These are phyloP conservation scores for Monomorium pharaonis DNA, from an alignment of 1,140 invertebrate genomes.

Conservation along the genomic window DNA sequence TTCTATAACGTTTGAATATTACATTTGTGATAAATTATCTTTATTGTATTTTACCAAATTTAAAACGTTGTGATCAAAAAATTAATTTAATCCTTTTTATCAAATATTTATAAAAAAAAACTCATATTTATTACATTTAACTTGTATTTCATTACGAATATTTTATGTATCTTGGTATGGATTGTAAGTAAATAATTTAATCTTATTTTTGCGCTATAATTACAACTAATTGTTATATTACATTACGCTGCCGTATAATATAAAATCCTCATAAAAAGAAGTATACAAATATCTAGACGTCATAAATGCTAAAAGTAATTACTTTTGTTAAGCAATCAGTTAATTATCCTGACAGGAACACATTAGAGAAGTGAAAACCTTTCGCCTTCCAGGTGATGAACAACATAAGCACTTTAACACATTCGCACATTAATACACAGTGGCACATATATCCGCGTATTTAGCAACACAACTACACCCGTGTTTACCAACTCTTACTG, in stretches of 20 bases:
- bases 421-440: constrained; percentile 20
- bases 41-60: background rate
- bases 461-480: constrained; percentile 2
- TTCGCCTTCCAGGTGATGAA: background rate
- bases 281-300: background rate
- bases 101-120: background rate
- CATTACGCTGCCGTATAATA: background rate
- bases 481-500: background rate
- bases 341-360: background rate
- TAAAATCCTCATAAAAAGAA: background rate
- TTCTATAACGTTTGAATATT: background rate
- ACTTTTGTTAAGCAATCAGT: background rate
- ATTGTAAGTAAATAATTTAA: constrained; percentile 1
- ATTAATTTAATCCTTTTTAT: background rate
- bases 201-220: background rate
- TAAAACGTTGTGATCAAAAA: background rate
- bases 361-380: constrained; percentile 13
- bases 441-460: background rate
- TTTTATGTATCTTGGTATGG: background rate
- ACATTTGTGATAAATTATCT: background rate
- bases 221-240: background rate
- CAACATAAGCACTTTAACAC: constrained; percentile 22
- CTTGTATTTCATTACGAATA: background rate
- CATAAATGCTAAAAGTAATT: background rate
- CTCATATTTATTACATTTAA: background rate